These are phyloP conservation scores for Drosophila triauraria DNA, from an alignment of 1,140 invertebrate genomes.

Conservation along the genomic window DNA sequence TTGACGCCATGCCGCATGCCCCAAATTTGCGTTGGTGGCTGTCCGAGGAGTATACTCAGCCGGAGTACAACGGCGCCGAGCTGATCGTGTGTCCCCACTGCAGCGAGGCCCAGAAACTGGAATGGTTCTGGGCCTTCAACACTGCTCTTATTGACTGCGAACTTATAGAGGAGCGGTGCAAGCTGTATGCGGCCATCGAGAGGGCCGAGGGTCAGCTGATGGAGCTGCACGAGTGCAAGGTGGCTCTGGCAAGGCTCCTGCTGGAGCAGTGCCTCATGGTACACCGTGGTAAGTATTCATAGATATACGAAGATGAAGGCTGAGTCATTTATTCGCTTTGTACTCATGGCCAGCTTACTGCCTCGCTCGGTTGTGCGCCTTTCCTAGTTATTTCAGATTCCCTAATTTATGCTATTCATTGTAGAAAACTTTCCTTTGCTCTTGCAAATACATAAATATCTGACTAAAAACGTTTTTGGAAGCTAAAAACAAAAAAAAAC, in stretches of 20 bases:
- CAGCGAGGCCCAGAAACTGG: constrained; percentile 63
- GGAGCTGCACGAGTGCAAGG: constrained; percentile 67
- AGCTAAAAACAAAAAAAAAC: too few relatives aligned
- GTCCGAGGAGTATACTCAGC: constrained; percentile 63
- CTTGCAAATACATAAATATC: background rate
- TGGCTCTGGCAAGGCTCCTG: constrained; percentile 60
- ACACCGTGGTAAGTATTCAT: constrained; percentile 56
- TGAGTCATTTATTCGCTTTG: constrained; percentile 20
- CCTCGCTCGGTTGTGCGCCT: constrained; percentile 29
- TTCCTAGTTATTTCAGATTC: background rate
- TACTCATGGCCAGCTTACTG: constrained; percentile 35
- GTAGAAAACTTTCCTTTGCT: background rate
- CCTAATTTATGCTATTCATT: constrained; percentile 1
- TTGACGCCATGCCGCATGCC: constrained; percentile 50
- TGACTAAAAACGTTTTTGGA: too few relatives aligned
- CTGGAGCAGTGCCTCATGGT: constrained; percentile 68
- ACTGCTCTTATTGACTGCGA: constrained; percentile 64
- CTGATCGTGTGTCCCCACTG: constrained; percentile 62
- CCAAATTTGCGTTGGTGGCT: constrained; percentile 69
- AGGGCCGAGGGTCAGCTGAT: constrained; percentile 62
- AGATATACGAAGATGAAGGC: background rate
- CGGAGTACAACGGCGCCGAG: constrained; percentile 64
- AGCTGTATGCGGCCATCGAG: constrained; percentile 69
- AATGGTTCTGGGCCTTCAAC: constrained; percentile 70
- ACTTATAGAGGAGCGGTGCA: constrained; percentile 69